Conservation (phyloP, 1,140 invertebrate species). For the Drosophila grimshawi region DNA sequence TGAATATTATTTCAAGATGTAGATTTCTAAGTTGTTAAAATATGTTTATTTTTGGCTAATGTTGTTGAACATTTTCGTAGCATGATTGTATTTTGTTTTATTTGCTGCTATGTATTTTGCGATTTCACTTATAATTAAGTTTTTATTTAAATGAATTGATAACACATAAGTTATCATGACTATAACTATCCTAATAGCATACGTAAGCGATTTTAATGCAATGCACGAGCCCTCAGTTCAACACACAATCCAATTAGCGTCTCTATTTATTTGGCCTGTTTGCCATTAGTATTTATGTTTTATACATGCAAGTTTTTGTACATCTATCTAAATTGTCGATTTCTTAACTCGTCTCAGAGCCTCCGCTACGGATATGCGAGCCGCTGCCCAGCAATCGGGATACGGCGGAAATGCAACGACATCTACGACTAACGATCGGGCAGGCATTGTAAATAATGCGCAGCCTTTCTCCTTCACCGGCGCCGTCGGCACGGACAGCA, state of each 20-base stretch:
- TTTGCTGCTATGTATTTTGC: neutral
- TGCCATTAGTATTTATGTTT: neutral
- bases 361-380: constrained; percentile 90
- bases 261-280: constrained; percentile 1
- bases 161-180: too few species aligned
- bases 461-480: constrained; percentile 90
- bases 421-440: constrained; percentile 85
- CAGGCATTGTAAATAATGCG: constrained; percentile 91
- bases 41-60: too few species aligned
- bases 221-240: constrained; percentile 17
- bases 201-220: neutral
- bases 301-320: neutral
- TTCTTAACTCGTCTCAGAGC: constrained; percentile 86
- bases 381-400: constrained; percentile 86
- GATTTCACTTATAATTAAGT: neutral
- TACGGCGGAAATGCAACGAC: constrained; percentile 53
- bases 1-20: too few species aligned
- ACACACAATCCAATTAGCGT: constrained; percentile 6
- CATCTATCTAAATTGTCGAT: constrained; percentile 18
- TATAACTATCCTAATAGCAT: too few species aligned
- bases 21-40: too few species aligned
- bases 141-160: neutral
- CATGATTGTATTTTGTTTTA: too few species aligned
- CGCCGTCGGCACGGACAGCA: constrained; percentile 87
- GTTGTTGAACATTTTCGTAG: too few species aligned